phyloP scores from a whole-genome alignment of 2,888 invertebrate species.

The Meghimatium bilineatum region DNA sequence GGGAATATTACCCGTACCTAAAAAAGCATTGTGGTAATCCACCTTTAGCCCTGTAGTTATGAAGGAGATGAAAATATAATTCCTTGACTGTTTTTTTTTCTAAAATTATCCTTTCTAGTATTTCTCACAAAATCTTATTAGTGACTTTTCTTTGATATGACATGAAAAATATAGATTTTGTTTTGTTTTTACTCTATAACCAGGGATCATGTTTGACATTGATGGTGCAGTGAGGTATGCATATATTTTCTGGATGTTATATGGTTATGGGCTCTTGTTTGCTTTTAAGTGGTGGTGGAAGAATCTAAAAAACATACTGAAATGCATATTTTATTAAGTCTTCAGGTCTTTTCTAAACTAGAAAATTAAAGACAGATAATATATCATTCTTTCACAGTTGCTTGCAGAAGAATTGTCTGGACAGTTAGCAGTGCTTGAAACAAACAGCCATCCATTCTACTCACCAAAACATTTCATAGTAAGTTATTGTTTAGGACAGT shows the following conservation, averaged over 20 bases:
- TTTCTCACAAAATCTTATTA: too few relatives aligned
- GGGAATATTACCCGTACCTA: too few relatives aligned
- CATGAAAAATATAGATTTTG: too few relatives aligned
- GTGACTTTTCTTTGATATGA: too few relatives aligned
- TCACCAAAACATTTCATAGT: constrained; percentile 66
- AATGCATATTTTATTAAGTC: not conserved
- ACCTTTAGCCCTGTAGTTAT: too few relatives aligned
- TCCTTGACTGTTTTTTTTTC: too few relatives aligned
- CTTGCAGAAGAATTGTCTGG: constrained; percentile 69
- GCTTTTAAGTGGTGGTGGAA: not conserved
- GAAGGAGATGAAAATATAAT: too few relatives aligned
- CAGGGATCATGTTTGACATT: not conserved
- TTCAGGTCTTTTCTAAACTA: not conserved
- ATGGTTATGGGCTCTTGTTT: not conserved
- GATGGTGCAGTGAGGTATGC: not conserved
- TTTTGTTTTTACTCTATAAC: not conserved
- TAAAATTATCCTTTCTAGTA: too few relatives aligned
- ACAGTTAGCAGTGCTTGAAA: constrained; percentile 68
- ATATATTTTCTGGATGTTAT: not conserved
- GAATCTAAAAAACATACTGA: not conserved
- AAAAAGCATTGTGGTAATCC: too few relatives aligned
- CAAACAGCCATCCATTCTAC: constrained; percentile 69
- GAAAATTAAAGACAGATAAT: not conserved
- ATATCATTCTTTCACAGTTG: constrained; percentile 55
- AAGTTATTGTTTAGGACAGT: constrained; percentile 35